These are phyloP conservation scores for Brachystomella parvula DNA, from an alignment of 1,140 invertebrate species.

Conservation along the genomic window DNA sequence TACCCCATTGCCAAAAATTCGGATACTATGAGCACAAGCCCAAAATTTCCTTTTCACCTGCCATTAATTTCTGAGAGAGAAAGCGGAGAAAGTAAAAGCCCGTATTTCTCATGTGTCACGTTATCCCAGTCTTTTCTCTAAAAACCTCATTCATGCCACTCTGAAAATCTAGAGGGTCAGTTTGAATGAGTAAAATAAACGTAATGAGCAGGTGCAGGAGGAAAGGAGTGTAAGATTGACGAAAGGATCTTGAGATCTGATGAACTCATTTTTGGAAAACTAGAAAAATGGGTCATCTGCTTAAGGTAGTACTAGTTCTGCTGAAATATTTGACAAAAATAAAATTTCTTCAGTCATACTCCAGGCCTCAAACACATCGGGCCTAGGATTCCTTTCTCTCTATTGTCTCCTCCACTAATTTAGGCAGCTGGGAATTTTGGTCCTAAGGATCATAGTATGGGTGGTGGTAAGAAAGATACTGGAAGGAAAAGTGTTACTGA, in stretches of 20 bases:
- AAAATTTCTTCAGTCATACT: not conserved
- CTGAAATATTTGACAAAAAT: no score
- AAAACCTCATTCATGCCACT: not conserved
- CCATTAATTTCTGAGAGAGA: no score
- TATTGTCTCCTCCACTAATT: not conserved
- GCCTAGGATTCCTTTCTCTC: not conserved
- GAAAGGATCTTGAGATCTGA: slow-evolving; percentile 29
- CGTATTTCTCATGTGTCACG: not conserved
- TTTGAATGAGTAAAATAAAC: not conserved
- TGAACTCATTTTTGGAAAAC: slow-evolving; percentile 28
- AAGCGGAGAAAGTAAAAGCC: no score
- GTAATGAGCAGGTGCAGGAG: slow-evolving; percentile 13
- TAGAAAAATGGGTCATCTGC: no score
- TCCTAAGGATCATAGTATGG: slow-evolving; percentile 19
- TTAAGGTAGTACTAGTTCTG: no score
- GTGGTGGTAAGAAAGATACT: slow-evolving; percentile 35
- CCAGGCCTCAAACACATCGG: not conserved
- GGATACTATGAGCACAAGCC: no score
- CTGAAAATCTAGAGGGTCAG: not conserved
- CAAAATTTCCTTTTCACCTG: no score
- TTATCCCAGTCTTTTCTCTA: not conserved
- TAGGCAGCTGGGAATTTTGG: not conserved
- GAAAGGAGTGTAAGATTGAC: slow-evolving; percentile 15
- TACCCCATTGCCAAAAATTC: no score
- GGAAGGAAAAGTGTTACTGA: slow-evolving; percentile 34